Evolutionary conservation across 1,140 invertebrate species (phyloP).

Genomic region (Ceratoteleas bidentatus): DNA sequence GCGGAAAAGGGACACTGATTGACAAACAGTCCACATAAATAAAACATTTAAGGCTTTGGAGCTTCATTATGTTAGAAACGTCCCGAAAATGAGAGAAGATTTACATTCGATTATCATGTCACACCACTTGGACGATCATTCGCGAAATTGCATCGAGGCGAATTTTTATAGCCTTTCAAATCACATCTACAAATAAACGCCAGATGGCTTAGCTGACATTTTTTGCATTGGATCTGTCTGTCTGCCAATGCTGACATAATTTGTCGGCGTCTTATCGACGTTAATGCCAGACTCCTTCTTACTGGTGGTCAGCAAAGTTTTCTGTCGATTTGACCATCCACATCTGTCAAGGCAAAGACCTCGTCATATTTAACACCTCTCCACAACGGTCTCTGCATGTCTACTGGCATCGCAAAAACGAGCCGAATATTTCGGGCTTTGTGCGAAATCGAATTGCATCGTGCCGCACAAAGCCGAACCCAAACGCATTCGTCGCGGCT

Average conservation of each 20-base stretch:
- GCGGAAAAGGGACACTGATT: too few relatives aligned
- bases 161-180: slow-evolving; percentile 4
- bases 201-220: background rate
- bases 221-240: slow-evolving; percentile 16
- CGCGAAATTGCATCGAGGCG: background rate
- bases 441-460: slow-evolving; percentile 19
- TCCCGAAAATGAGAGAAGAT: background rate
- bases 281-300: slow-evolving; percentile 23
- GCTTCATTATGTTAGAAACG: background rate
- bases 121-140: background rate
- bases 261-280: slow-evolving; percentile 29
- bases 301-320: slow-evolving; percentile 19
- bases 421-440: slow-evolving; percentile 6
- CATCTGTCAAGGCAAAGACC: slow-evolving; percentile 4
- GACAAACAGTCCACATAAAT: background rate
- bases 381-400: background rate
- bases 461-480: slow-evolving; percentile 7
- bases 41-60: background rate
- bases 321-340: background rate
- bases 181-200: slow-evolving; percentile 11
- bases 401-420: slow-evolving; percentile 10
- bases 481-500: slow-evolving; percentile 14
- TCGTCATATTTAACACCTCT: slow-evolving; percentile 30
- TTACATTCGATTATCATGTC: background rate
- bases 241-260: slow-evolving; percentile 20